Evolutionary conservation across 1,140 invertebrate species (phyloP), one percentile per base, ranked within the genome.

Genomic region (Pseudoatta argentina): DNA sequence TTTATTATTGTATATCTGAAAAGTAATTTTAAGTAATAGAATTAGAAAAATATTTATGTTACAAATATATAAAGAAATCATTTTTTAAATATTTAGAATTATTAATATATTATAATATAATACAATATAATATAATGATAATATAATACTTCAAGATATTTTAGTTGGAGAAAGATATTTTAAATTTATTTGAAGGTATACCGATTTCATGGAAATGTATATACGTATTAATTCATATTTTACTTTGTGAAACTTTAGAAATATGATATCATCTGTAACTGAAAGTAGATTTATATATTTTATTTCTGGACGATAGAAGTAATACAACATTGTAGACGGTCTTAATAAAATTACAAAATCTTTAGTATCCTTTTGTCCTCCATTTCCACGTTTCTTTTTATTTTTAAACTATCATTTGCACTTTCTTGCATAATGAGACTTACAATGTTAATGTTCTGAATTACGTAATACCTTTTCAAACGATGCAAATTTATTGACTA

Each of bases 271-370:
- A 16, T 18, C n/a, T 78, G n/a, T n/a, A n/a, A 48, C 27, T 75
- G 12, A 82, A 73, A 48, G 1, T n/a, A 24, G n/a, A 53, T 67
- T 48, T 16, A 10, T 75, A 83, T 51, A 59, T 82, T 73, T 75
- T 75, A 83, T 83, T 63, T 83, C 24, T 82, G 2, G 2, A 6
- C 3, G 34, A 48, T 82, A 73, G 55, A 69, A 30, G 24, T 18
- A 10, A 6, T 18, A n/a, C 61, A 48, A 73, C 27, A 24, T 24
- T 3, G n/a, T 21, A 8, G 39, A 0, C 4, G 39, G 7, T 7
- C 48, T 75, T 75, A 75, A 83, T 48, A n/a, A 83, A 73, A 55
- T 75, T 73, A 27, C n/a, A 57, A 51, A 34, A 61, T 75, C 55
- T 75, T 48, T 83, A 75, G 7, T n/a, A 51, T 24, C 55, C 27